Evolutionary conservation across 2,113 vertebrate genomes (phyloP), one percentile per base, ranked within the genome.

Genomic region (Merops nubicus): DNA sequence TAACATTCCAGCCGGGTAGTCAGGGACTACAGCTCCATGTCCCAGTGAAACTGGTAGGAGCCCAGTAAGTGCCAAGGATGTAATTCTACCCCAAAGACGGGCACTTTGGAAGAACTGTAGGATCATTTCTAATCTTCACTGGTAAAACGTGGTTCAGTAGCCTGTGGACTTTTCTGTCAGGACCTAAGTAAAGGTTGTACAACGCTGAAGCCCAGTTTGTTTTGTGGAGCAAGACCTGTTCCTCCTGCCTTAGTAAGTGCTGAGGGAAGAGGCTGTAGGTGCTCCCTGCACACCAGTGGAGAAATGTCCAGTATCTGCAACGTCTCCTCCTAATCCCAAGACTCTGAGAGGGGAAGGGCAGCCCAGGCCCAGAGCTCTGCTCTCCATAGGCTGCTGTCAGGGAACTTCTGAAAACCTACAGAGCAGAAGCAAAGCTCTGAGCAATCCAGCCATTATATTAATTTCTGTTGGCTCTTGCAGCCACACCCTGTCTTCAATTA

Each of bases 401-500:
- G 62, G 34, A 91, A 69, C 68, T 75, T 22, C 57, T 72, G 60
- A 45, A 83, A 84, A 47, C 50, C 45, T 47, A 16, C 43, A 8
- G n/a, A 88, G 62, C 68, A 91, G 59, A 77, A 91, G 70, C 22
- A 2, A 79, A 89, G 92, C 92, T 92, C 80, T 40, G 33, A 94
- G 94, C 92, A 83, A 95, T 38, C 15, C 80, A 93, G 87, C 34
- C 88, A 59, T 88, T 81, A 88, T 68, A 85, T 54, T 91, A 96
- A 89, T 82, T 89, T 86, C 65, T 96, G 54, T 75, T 91, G 72
- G 84, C 84, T 91, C 92, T 76, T 69, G 64, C 59, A 95, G 50
- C 79, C 97, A 40, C 96, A 96, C 96, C 97, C 64, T 85, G 89
- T 13, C 78, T 91, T 82, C 95, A 97, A 83, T 95, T 96, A 92